A percentile compares a stretch with the other conserved stretches of the same genome.
Evolutionary conservation across 2,888 invertebrate species (phyloP).

Genomic region (Keiferia lycopersicella): DNA sequence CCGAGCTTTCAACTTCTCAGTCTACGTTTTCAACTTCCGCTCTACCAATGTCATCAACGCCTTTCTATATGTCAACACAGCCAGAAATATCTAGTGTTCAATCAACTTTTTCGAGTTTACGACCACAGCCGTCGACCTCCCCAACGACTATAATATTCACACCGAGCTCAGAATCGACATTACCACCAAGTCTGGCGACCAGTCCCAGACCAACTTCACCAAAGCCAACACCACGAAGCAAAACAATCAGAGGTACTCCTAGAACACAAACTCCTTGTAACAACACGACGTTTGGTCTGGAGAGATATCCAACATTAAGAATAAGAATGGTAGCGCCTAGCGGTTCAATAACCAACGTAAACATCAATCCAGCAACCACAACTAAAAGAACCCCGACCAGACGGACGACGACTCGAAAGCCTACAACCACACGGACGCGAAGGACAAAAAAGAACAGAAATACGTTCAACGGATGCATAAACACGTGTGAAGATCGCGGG

Average conservation of each 20-base stretch:
- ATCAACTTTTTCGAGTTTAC: background rate
- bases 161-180: conserved; percentile 17
- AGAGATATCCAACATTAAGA: conserved; percentile 42
- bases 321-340: conserved; percentile 63
- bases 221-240: background rate
- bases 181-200: background rate
- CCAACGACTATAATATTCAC: conserved; percentile 18
- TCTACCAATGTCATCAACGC: background rate
- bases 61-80: background rate
- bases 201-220: conserved; percentile 7
- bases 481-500: conserved; percentile 53
- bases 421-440: conserved; percentile 43
- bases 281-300: conserved; percentile 18
- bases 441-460: conserved; percentile 55
- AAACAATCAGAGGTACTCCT: background rate
- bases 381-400: conserved; percentile 35
- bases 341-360: conserved; percentile 63
- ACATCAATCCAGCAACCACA: conserved; percentile 48
- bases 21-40: conserved; percentile 1
- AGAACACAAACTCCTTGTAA: conserved; percentile 16
- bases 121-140: conserved; percentile 2
- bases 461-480: conserved; percentile 61
- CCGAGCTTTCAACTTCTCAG: background rate
- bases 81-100: no score
- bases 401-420: conserved; percentile 49